Base-by-base conservation (phyloP, 2,797 vertebrate genomes). In the Anableps anableps region DNA sequence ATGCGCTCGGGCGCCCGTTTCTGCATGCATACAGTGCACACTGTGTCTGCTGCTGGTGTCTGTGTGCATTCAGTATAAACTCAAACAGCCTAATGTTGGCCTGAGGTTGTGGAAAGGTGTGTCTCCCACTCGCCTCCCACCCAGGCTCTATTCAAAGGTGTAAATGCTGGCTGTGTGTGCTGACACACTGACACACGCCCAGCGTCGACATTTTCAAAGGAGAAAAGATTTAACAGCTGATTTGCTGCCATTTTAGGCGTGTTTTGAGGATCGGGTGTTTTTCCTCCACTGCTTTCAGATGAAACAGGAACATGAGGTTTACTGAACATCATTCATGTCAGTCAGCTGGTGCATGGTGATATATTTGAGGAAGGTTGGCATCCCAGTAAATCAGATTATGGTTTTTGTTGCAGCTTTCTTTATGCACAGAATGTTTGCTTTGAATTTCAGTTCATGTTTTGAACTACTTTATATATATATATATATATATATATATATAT, bases 91-190 rank as follows among this genome's bases (percentile, higher is more conserved):
- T 83, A 89, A 91, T 85, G 83, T 87, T 85, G 89, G 86, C 70
- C 84, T 93, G 90, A 83, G 91, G 91, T 91, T 77, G 82, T 78
- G 83, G 77, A 83, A 78, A 81, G 88, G 85, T 68, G 80, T 87
- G 86, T 80, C 90, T 81, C 81, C 80, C 36, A 7, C 74, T 71
- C 76, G 36, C 80, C 83, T 86, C 77, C 85, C 77, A 83, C 88
- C 66, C 82, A 21, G 82, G 77, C 80, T 78, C 84, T 82, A 91
- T 91, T 91, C 91, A 86, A 80, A 88, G 79, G 60, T 80, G 77
- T 90, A 88, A 91, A 90, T 89, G 86, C 88, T 60, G 83, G 77
- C 87, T 85, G 85, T 92, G 90, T 92, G 79, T 86, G 86, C 72
- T 29, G n/a, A 17, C 82, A 78, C 82, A 34, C 80, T 84, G 88